Percentiles rank a stretch among this genome's conserved stretches.
These are phyloP conservation scores for Trissolcus japonicus DNA, from an alignment of 2,888 invertebrate genomes.

Conservation along the genomic window DNA sequence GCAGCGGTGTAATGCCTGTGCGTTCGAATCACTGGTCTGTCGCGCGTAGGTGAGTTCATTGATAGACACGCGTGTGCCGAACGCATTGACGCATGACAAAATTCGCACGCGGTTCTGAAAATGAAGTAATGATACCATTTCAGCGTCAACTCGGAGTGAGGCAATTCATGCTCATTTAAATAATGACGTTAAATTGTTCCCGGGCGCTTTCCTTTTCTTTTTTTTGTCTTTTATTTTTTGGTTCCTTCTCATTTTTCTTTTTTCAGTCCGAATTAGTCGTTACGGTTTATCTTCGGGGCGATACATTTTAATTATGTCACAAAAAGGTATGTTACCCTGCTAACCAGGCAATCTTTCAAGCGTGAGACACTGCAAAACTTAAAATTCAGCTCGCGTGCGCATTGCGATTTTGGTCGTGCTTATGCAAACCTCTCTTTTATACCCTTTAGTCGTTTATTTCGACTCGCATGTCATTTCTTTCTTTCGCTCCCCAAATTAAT, in stretches of 20 bases:
- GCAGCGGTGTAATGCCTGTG: neutral
- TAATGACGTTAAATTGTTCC: neutral
- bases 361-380: conserved; percentile 65
- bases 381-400: conserved; percentile 68
- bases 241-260: no score
- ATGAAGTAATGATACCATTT: neutral
- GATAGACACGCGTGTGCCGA: neutral
- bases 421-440: conserved; percentile 69
- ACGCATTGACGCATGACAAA: neutral
- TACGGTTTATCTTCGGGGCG: conserved; percentile 1
- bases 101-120: neutral
- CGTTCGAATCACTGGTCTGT: neutral
- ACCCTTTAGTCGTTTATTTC: conserved; percentile 61
- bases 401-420: conserved; percentile 62
- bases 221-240: no score
- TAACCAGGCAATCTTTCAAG: conserved; percentile 57
- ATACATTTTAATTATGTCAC: conserved; percentile 40
- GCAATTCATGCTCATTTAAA: neutral
- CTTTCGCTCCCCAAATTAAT: conserved; percentile 43
- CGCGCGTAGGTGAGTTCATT: conserved; percentile 6
- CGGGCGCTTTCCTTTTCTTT: neutral
- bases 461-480: conserved; percentile 15
- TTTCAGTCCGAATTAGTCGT: neutral
- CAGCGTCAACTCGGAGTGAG: neutral
- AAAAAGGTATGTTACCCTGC: conserved; percentile 25